phyloP scores from a whole-genome alignment of 2,888 invertebrate species.

The Caenorhabditis sp. region DNA sequence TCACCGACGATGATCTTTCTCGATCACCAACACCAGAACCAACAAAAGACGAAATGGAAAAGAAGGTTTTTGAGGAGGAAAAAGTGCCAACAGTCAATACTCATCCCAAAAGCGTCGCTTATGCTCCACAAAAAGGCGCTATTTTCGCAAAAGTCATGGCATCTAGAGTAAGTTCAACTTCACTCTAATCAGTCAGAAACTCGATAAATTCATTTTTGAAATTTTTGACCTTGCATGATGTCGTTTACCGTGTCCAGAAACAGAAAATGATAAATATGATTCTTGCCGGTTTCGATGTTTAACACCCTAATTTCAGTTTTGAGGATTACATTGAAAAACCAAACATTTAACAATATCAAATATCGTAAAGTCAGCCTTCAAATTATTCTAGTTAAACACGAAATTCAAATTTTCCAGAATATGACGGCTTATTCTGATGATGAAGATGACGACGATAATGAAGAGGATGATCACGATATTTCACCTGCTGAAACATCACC shows the following conservation, averaged over 20 bases:
- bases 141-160: background rate
- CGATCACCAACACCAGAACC: background rate
- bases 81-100: background rate
- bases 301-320: too few species aligned
- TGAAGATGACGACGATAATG: conserved; percentile 1
- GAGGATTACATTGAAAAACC: too few species aligned
- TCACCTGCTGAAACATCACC: background rate
- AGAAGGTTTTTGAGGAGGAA: background rate
- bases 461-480: background rate
- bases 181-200: background rate
- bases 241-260: too few species aligned
- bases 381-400: background rate
- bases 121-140: conserved; percentile 2
- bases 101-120: background rate
- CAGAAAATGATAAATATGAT: too few species aligned
- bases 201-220: background rate
- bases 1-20: too few species aligned
- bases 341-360: too few species aligned
- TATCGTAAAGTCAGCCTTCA: background rate
- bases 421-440: background rate
- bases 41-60: conserved; percentile 5
- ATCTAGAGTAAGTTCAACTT: background rate
- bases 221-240: background rate
- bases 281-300: too few species aligned
- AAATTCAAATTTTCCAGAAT: background rate